Base-by-base conservation (phyloP, 2,797 vertebrate genomes). In the Melanotaenia pygmaea region DNA sequence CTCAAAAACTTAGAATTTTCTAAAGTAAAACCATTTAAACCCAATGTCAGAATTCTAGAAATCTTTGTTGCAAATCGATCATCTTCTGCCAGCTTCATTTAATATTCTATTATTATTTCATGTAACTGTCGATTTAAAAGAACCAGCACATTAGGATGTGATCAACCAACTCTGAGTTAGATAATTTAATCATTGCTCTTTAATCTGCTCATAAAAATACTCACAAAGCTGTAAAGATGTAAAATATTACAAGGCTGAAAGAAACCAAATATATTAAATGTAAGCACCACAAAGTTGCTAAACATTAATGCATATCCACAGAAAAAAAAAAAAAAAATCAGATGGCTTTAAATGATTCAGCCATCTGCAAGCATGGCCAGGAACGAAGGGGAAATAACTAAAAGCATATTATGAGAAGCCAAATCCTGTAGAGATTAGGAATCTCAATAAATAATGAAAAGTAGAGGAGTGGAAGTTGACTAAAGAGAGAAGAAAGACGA, bases 401-500 rank as follows among this genome's bases (percentile, higher is more conserved):
- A 76, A 81, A 82, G 37, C 45, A 84, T 77, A 77, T 81, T 56
- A 40, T 67, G 70, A 80, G 35, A 72, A 72, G 68, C 78, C 79
- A 87, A 89, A 88, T 88, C 75, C 65, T 79, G 67, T 30, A 70
- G 62, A 84, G 73, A 86, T 85, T 81, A 81, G 75, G 40, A 85
- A 77, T 73, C 45, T 74, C 32, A 62, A 56, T 80, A 59, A 74
- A 82, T 82, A 72, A 69, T 58, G 34, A 70, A 61, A 75, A 79
- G 38, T 63, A 10, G 53, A 47, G 34, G 37, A 74, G 74, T 69
- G 16, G 58, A 56, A 79, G 32, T 67, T 30, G 62, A 81, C 60
- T 80, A 63, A 77, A 76, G 58, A 35, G 53, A 74, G 53, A 77
- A 70, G 51, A 77, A 75, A 76, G 68, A 64, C 51, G 43, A 70